Evolutionary conservation across 2,888 invertebrate species (phyloP), one percentile per base, ranked within the genome.

Genomic region (Sturmia bella): DNA sequence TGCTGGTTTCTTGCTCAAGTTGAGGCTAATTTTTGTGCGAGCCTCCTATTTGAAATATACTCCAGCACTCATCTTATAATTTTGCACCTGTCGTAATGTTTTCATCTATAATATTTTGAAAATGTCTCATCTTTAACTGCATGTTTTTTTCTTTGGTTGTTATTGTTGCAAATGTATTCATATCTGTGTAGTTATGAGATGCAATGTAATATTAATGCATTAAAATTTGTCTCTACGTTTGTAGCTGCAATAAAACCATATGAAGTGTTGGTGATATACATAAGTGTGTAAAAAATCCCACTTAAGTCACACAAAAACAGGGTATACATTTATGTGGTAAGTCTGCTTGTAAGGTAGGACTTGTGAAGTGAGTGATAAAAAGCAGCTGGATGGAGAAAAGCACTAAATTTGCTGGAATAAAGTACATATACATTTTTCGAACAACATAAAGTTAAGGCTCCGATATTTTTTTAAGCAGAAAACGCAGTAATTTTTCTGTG

Each of bases 21-120:
- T n/a, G n/a, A n/a, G n/a, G n/a, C n/a, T n/a, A n/a, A n/a, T 68
- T 68, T 43, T 2, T 6, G 7, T 12, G 13, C 11, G 2, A 13
- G 9, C 56, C 50, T 68, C 75, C 39, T 41, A 21, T 32, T 1
- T 21, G 0, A 27, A 15, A 17, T 56, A 59, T 54, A 59, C 41
- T 61, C 43, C 64, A 39, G 77, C 68, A 77, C 73, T 81, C 81
- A 63, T 68, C 80, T 76, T 81, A 73, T 81, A 81, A 81, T 73
- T 63, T 81, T 81, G 81, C 81, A 81, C 81, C 81, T 81, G 81
- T 73, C 81, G 50, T 68, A 63, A 68, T 81, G 72, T 77, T 77
- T 73, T 77, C 81, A 77, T 76, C 72, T 73, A 43, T 56, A 77
- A 77, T 77, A 77, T 73, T 77, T 81, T 21, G 61, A 73, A 77